phyloP scores from a whole-genome alignment of 2,888 invertebrate genomes.

The Netelia virgata region DNA sequence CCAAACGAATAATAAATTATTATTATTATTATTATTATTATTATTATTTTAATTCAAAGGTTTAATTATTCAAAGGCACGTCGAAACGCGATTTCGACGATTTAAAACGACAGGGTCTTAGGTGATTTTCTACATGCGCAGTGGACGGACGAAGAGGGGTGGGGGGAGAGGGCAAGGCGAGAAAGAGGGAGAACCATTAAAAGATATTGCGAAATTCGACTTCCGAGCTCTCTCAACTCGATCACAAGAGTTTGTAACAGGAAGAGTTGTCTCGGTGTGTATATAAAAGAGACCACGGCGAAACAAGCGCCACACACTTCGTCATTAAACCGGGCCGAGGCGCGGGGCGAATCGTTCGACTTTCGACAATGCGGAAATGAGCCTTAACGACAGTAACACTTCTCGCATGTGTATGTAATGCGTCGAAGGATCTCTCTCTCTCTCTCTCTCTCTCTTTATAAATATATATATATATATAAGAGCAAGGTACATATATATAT shows the following conservation, averaged over 20 bases:
- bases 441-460: neutral
- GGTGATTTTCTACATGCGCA: neutral
- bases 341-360: constrained; percentile 51
- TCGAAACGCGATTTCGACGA: too few relatives aligned
- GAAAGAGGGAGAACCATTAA: constrained; percentile 34
- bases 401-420: neutral
- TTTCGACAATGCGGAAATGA: constrained; percentile 67
- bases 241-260: constrained; percentile 49
- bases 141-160: too few relatives aligned
- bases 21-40: too few relatives aligned
- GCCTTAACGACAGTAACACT: constrained; percentile 47
- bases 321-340: constrained; percentile 45
- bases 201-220: constrained; percentile 61
- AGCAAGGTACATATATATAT: neutral
- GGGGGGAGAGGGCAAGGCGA: neutral
- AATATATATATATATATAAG: too few relatives aligned
- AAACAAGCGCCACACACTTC: constrained; percentile 56
- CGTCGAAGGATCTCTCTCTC: constrained; percentile 26
- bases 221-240: constrained; percentile 62
- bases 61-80: too few relatives aligned
- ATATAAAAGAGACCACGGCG: constrained; percentile 5
- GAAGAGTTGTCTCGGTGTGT: constrained; percentile 46
- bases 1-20: too few relatives aligned
- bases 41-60: too few relatives aligned
- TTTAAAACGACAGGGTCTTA: too few relatives aligned